Conservation (phyloP, 2,113 vertebrate species). For the Mesocricetus auratus region DNA sequence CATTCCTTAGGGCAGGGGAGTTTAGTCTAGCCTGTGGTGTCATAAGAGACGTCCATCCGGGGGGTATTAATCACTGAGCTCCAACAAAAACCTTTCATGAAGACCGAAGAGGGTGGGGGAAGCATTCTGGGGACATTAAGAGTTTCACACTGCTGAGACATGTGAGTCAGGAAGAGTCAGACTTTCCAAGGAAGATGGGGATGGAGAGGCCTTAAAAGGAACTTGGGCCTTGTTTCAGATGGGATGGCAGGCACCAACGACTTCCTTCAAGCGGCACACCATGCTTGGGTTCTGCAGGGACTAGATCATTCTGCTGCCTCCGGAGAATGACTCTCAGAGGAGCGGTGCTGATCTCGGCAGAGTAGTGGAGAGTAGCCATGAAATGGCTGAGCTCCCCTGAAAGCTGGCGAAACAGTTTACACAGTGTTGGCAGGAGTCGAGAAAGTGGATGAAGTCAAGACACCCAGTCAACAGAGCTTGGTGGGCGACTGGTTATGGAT, state of each 20-base stretch:
- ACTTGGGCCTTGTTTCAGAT: background rate
- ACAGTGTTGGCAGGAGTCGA: fast-evolving
- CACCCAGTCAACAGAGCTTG: background rate
- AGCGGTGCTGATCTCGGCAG: background rate
- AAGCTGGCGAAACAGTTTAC: background rate
- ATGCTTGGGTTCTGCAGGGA: background rate
- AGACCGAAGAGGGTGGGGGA: background rate
- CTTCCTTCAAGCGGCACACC: background rate
- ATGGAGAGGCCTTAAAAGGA: background rate
- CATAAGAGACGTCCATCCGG: background rate
- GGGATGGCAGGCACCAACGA: background rate
- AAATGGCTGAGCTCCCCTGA: background rate
- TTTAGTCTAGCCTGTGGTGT: background rate
- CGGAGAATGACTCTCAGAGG: background rate
- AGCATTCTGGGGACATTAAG: background rate
- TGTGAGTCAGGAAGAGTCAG: background rate
- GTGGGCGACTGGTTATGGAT: background rate
- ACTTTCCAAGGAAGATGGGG: background rate
- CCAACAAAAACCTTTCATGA: background rate
- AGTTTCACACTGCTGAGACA: background rate
- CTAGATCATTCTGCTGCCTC: background rate
- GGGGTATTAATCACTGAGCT: background rate
- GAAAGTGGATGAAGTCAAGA: background rate
- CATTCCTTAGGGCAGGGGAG: background rate
- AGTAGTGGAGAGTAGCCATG: background rate